phyloP scores from a whole-genome alignment of 1,140 invertebrate genomes.

The Saccostrea glomerata region DNA sequence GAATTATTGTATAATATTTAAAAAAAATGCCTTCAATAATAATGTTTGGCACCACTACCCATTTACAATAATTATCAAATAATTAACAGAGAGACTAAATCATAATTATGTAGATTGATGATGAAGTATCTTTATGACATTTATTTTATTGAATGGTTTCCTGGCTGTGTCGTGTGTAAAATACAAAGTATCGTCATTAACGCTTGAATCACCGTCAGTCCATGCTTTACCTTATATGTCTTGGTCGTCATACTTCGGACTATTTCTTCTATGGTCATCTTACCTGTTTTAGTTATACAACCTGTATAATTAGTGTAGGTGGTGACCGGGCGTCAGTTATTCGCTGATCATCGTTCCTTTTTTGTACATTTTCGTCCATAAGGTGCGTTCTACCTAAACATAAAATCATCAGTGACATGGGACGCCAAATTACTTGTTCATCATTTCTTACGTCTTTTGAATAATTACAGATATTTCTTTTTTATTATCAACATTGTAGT shows the following conservation, averaged over 20 bases:
- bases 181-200: not conserved
- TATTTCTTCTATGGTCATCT: not conserved
- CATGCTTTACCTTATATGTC: not conserved
- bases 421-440: not conserved
- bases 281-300: not conserved
- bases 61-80: not conserved
- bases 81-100: not conserved
- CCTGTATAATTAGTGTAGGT: not conserved
- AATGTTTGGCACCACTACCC: too few relatives aligned
- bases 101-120: not conserved
- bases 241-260: not conserved
- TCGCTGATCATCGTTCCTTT: not conserved
- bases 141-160: not conserved
- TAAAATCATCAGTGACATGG: not conserved
- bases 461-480: too few relatives aligned
- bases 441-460: not conserved
- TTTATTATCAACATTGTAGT: too few relatives aligned
- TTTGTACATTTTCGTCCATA: not conserved
- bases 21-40: too few relatives aligned
- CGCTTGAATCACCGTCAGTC: not conserved
- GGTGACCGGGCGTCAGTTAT: not conserved
- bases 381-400: not conserved
- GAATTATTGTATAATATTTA: too few relatives aligned
- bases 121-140: not conserved
- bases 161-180: not conserved